Conservation (phyloP, 2,888 invertebrate genomes). For the Leucania comma region DNA sequence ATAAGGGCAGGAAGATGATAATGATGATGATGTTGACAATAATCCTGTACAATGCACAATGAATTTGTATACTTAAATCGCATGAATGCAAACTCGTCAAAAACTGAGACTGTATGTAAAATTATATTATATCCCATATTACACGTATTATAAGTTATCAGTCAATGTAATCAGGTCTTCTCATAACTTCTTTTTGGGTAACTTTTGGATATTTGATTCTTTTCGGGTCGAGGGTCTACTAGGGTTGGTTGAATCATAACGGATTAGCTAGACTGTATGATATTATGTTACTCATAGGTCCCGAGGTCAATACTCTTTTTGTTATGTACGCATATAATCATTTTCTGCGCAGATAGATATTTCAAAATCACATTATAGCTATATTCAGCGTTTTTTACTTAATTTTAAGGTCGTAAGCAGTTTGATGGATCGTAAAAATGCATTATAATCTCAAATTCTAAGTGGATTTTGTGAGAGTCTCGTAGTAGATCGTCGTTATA, state of each 20-base stretch:
- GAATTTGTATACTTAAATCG: constrained; percentile 26
- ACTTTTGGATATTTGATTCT: constrained; percentile 57
- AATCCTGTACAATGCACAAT: constrained; percentile 31
- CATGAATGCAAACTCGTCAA: constrained; percentile 14
- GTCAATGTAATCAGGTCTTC: constrained; percentile 49
- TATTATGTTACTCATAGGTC: constrained; percentile 56
- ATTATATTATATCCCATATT: constrained; percentile 15
- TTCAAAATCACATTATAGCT: constrained; percentile 45
- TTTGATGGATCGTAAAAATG: constrained; percentile 49
- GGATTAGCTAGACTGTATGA: constrained; percentile 63
- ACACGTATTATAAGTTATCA: constrained; percentile 46
- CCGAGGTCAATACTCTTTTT: constrained; percentile 60
- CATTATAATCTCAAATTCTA: constrained; percentile 40
- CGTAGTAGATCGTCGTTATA: constrained; percentile 36
- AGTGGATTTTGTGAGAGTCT: constrained; percentile 39
- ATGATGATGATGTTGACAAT: constrained; percentile 53
- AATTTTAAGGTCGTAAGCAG: constrained; percentile 33
- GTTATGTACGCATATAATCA: constrained; percentile 55
- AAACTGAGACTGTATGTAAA: constrained; percentile 18
- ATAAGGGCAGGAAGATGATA: too few species aligned
- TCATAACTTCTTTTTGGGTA: constrained; percentile 51
- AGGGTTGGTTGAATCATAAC: constrained; percentile 69
- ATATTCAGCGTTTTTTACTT: constrained; percentile 19
- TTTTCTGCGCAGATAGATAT: constrained; percentile 64
- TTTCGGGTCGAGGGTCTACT: constrained; percentile 58